A percentile compares a stretch with the other conserved stretches of the same genome.
These are phyloP conservation scores for Rhinichthys osculus DNA, from an alignment of 2,797 vertebrate genomes.

Conservation along the genomic window DNA sequence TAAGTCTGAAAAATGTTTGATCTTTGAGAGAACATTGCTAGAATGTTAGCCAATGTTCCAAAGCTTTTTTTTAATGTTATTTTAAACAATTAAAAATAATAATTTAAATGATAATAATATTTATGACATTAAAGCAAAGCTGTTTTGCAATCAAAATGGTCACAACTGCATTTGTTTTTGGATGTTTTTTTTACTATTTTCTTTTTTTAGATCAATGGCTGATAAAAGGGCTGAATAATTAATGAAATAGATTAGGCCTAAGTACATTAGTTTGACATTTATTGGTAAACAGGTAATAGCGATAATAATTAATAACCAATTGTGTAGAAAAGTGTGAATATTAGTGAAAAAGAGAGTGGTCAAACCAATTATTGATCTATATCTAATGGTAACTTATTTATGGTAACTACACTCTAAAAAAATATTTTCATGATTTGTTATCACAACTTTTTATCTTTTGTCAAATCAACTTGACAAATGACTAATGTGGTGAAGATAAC, in stretches of 20 bases:
- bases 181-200: not conserved
- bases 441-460: too few species aligned
- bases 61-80: not conserved
- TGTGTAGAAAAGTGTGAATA: not conserved
- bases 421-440: too few species aligned
- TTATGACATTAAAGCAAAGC: not conserved
- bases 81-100: not conserved
- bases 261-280: not conserved
- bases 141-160: not conserved
- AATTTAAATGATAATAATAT: not conserved
- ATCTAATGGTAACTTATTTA: not conserved
- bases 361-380: not conserved
- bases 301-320: not conserved
- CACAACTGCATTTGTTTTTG: not conserved
- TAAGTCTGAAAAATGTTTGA: too few species aligned
- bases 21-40: not conserved
- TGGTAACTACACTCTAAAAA: too few species aligned
- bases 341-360: not conserved
- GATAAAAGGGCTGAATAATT: not conserved
- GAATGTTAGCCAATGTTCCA: not conserved
- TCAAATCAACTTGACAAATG: too few species aligned
- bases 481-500: too few species aligned
- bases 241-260: not conserved
- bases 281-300: not conserved
- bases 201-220: not conserved